Conservation (phyloP, 2,797 vertebrate genomes). For the Pelochelys cantorii region DNA sequence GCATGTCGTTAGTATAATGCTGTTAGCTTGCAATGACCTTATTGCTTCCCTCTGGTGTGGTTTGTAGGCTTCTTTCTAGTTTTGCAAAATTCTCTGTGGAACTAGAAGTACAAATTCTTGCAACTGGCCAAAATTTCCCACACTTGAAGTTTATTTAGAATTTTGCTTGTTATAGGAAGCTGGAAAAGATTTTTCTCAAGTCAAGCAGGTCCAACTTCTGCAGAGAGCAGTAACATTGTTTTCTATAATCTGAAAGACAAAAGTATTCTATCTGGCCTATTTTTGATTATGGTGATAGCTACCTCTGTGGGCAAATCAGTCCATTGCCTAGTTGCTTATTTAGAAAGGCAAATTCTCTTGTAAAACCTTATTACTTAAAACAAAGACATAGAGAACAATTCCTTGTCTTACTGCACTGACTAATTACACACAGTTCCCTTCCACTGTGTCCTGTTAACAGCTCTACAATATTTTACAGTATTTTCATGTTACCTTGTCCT, state of each 20-base stretch:
- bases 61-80: neutral
- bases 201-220: neutral
- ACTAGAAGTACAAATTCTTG: neutral
- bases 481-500: neutral
- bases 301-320: slow-evolving; percentile 51
- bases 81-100: neutral
- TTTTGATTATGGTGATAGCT: slow-evolving; percentile 42
- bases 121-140: neutral
- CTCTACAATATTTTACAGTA: neutral
- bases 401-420: neutral
- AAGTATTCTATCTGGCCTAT: neutral
- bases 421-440: neutral
- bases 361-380: slow-evolving; percentile 21
- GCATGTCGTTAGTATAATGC: neutral
- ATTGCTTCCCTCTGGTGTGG: rapidly evolving
- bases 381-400: neutral
- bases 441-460: neutral
- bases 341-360: slow-evolving; percentile 16
- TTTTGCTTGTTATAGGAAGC: neutral
- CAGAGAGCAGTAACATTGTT: neutral
- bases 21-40: neutral
- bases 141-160: neutral
- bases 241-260: neutral
- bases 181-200: neutral
- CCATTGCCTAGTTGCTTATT: slow-evolving; percentile 41